Evolutionary conservation across 2,888 invertebrate species (phyloP).

Genomic region (Bellardia bayeri): DNA sequence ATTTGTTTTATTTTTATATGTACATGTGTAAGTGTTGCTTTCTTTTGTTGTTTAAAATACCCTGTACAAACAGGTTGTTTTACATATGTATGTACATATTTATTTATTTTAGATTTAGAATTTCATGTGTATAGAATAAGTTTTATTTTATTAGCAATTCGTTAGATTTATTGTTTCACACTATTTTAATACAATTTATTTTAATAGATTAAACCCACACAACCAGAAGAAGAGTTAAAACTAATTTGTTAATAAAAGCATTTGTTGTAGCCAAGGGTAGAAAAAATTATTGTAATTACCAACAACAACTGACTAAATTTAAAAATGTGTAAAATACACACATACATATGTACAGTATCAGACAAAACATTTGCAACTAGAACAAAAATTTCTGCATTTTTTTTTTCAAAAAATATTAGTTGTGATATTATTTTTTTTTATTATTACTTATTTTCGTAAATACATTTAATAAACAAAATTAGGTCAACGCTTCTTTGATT

Average conservation of each 20-base stretch:
- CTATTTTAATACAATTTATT: conserved; percentile 52
- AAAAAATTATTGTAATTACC: not conserved
- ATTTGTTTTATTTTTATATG: conserved; percentile 26
- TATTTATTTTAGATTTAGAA: conserved; percentile 21
- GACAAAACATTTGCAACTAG: too few relatives aligned
- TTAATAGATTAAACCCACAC: not conserved
- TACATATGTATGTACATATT: too few relatives aligned
- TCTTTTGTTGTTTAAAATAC: not conserved
- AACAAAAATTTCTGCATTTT: too few relatives aligned
- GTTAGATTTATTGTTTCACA: conserved; percentile 71
- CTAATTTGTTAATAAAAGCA: conserved; percentile 15
- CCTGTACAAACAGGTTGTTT: conserved; percentile 56
- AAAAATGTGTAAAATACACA: too few relatives aligned
- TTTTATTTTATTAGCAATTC: conserved; percentile 72
- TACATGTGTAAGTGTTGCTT: conserved; percentile 47
- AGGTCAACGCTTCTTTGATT: too few relatives aligned
- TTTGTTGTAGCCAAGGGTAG: not conserved
- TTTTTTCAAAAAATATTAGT: too few relatives aligned
- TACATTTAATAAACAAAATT: too few relatives aligned
- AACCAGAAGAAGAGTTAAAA: conserved; percentile 12
- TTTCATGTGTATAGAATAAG: not conserved
- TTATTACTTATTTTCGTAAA: too few relatives aligned
- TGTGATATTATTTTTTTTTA: too few relatives aligned
- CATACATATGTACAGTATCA: too few relatives aligned
- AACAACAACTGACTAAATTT: too few relatives aligned